Base-by-base conservation (phyloP, 2,113 vertebrate species). In the Archocentrus centrarchus region DNA sequence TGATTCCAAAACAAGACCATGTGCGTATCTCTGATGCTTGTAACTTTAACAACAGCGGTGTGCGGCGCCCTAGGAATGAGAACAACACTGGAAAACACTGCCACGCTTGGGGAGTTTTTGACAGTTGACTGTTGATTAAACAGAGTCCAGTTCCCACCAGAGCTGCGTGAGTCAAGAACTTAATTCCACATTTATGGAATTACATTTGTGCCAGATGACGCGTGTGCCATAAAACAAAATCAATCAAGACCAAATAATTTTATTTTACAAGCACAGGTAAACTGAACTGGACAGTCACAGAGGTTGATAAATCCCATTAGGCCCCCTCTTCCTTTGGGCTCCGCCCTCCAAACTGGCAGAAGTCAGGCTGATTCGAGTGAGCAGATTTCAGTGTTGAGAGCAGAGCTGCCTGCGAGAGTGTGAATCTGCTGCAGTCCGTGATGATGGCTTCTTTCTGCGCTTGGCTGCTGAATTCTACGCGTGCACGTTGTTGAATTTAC, bases 91-190 rank as follows among this genome's bases (percentile, higher is more conserved):
- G 57, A 68, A 37, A 79, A 79, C 77, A 80, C 88, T 76, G 85
- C 88, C 86, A 88, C 81, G 59, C 35, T 75, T 84, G 37, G 73
- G 75, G 82, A 81, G 66, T 66, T 87, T 63, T 83, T 79, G 84
- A 70, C 81, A 82, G 66, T 87, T 79, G 64, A 78, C 75, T 9
- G 59, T 78, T 87, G 86, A 88, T 90, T 91, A 88, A 88, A 89
- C 77, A 57, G 75, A 55, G 6, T 55, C 47, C 76, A 85, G 22
- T 82, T 90, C 77, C n/a, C 62, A 35, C 68, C 27, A 8, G 62
- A 82, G 75, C 50, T 44, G 64, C 75, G 39, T 41, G 70, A 86
- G 55, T 90, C 84, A 85, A 73, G 91, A 79, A 32, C 84, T 6
- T 80, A 39, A 59, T 73, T 86, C 84, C 24, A 37, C 50, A 55